Evolutionary conservation across 1,140 invertebrate species (phyloP), one percentile per base, ranked within the genome.

Genomic region (Drosophila obscura): DNA sequence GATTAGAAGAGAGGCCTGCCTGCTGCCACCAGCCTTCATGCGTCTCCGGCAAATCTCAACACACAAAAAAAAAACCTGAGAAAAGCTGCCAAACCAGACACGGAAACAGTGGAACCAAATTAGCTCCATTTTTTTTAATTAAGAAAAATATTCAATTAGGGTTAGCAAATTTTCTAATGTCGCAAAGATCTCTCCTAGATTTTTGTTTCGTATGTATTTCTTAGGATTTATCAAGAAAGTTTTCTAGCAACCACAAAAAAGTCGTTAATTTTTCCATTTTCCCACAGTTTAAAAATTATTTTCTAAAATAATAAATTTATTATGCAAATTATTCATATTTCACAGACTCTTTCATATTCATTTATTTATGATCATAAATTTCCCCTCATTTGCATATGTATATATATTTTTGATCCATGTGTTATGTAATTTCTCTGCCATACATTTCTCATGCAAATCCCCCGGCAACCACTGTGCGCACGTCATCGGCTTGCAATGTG

Each of bases 1-100:
- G 80, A 84, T 84, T 84, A 85, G 73, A 80, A 73, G 76, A 85
- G 73, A 80, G 77, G 76, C 78, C 63, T 68, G 52, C 26, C 48
- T 50, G 31, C 35, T 35, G 60, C 39, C 41, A 69, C 62, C 65
- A 66, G 66, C 35, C 35, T 13, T 13, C 35, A 39, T 39, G 35
- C 35, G 35, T 39, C 35, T 39, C 35, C 35, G 71, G 39, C 43
- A 63, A 53, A 75, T 35, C 46, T 52, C 59, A 41, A 51, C 52
- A 53, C 19, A 7, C 11, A 44, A 24, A 59, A 31, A 51, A 58
- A 50, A 31, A 61, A 41, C 39, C 57, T 39, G 22, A 77, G 44
- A 39, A 63, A 49, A 58, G 46, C 19, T 39, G 39, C 49, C 52
- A 50, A 60, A 50, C n/a, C 60, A 58, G 52, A 63, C 50, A 45